Percentiles rank a stretch among this genome's conserved stretches.
phyloP scores from a whole-genome alignment of 2,113 vertebrate species.

The Sula dactylatra region DNA sequence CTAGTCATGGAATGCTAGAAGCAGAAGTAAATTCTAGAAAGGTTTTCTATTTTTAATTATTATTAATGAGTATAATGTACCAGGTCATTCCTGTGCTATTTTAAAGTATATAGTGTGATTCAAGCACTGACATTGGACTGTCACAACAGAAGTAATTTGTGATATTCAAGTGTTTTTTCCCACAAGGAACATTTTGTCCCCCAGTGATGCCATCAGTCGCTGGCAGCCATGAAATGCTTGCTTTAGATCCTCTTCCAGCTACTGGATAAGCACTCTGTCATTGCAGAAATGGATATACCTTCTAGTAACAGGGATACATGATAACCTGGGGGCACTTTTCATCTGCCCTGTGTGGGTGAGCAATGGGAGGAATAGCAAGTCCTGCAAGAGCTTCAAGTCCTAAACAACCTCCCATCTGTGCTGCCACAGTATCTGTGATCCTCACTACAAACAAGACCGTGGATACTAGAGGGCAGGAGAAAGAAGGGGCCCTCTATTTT shows the following conservation, averaged over 20 bases:
- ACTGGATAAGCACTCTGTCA: background rate
- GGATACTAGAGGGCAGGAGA: background rate
- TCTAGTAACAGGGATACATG: background rate
- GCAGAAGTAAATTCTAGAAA: background rate
- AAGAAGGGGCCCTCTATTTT: background rate
- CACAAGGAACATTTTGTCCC: background rate
- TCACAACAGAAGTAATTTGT: slow-evolving; percentile 6
- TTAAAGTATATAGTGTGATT: background rate
- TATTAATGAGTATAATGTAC: background rate
- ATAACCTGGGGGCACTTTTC: background rate
- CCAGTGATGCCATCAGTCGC: background rate
- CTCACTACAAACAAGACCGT: background rate
- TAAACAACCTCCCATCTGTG: background rate
- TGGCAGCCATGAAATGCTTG: background rate
- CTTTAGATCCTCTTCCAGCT: background rate
- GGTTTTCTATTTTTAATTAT: background rate
- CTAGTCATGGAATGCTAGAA: background rate
- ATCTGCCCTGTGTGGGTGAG: background rate
- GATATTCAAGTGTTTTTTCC: background rate
- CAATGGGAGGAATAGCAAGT: background rate
- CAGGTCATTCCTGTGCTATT: background rate
- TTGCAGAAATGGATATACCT: background rate
- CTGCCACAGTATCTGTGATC: background rate
- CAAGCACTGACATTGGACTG: background rate
- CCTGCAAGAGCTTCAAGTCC: background rate